These are phyloP conservation scores for Sardina pilchardus DNA, from an alignment of 2,113 vertebrate genomes.

Conservation along the genomic window DNA sequence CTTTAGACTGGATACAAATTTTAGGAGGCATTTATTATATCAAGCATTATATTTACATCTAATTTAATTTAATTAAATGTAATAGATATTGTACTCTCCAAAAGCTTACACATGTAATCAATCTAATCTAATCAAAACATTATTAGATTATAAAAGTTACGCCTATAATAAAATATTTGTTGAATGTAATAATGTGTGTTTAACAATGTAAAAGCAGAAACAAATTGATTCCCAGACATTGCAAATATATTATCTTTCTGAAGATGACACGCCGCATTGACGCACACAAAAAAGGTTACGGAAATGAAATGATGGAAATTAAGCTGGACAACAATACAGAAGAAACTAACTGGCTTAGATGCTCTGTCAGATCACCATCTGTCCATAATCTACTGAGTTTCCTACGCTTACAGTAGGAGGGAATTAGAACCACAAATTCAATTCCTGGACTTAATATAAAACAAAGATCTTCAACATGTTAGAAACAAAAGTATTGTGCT, in stretches of 20 bases:
- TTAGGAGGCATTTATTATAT: background rate
- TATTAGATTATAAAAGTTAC: background rate
- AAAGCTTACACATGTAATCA: background rate
- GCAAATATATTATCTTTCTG: background rate
- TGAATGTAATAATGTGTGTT: background rate
- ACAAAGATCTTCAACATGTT: background rate
- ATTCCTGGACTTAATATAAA: background rate
- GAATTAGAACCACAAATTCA: background rate
- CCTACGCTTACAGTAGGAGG: background rate
- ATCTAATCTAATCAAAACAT: background rate
- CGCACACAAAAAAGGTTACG: background rate
- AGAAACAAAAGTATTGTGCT: background rate
- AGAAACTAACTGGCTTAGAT: background rate
- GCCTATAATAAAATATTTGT: background rate
- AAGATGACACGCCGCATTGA: background rate
- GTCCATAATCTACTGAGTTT: background rate
- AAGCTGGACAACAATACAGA: background rate
- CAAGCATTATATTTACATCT: too few species aligned
- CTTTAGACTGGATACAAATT: background rate
- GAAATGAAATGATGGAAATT: background rate
- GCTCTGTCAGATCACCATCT: constrained; percentile 1
- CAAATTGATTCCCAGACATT: background rate
- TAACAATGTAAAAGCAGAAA: background rate
- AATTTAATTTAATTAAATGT: too few species aligned
- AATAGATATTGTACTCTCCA: background rate